Base-by-base conservation (phyloP, 2,797 vertebrate species). In the Hyperoplus lanceolatus region DNA sequence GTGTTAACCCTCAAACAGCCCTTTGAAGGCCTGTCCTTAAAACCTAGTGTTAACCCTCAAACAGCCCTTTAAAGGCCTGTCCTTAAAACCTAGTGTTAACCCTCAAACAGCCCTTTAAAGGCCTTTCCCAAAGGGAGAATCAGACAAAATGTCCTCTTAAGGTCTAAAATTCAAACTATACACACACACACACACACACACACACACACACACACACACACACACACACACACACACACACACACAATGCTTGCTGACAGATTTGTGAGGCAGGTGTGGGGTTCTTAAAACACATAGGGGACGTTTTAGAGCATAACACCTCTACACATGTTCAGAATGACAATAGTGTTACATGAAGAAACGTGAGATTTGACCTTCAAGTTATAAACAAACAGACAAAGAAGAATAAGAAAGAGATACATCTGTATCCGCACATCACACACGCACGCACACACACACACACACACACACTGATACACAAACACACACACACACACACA, bases 171-270 rank as follows among this genome's bases (percentile, higher is more conserved):
- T 43, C 42, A 43, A 6, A 43, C 6, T 9, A 43, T 9, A 6
- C 21, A 43, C 42, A 43, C 42, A 43, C 42, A 43, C 42, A 42
- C 42, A 42, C 42, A 42, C 42, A 42, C 42, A 42, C 42, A 42
- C 42, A 42, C 42, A 42, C 42, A 42, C 42, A 42, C 53, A 13
- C 21, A 18, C 53, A 55, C 55, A 11, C 54, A 3, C 7, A 57
- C 13, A 4, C n/a, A 49, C 14, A 16, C 58, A 79, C 74, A 18
- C 74, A 79, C 79, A 49, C 74, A 62, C 70, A 1, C 59, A 21
- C 64, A 42, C 72, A 83, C 77, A 82, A 73, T 56, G 53, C 63
- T 53, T 2, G 54, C 11, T 54, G 65, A 58, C 63, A 15, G 70
- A 74, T 68, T 43, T 50, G 73, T 46, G 62, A 70, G 62, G 53